A percentile compares a stretch with the other conserved stretches of the same genome.
Evolutionary conservation across 1,140 invertebrate species (phyloP).

Genomic region (Zaprionus inermis): DNA sequence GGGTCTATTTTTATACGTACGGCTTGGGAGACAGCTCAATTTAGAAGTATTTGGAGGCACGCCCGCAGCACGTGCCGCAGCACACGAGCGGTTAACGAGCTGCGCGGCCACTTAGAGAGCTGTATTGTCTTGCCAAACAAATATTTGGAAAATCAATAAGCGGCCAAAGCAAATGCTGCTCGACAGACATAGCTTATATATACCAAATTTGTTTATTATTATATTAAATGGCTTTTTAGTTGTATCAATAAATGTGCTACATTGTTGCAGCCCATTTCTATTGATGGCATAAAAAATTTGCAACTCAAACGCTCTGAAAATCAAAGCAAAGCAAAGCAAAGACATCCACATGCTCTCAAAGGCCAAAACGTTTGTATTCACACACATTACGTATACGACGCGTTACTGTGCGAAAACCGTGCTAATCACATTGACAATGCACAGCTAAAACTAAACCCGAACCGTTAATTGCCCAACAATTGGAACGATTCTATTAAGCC

Average conservation of each 20-base stretch:
- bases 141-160: constrained; percentile 70
- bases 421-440: constrained; percentile 53
- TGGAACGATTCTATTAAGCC: constrained; percentile 23
- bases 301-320: neutral
- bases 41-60: constrained; percentile 19
- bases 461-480: constrained; percentile 58
- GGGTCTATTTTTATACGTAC: constrained; percentile 21
- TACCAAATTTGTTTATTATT: neutral
- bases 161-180: constrained; percentile 25
- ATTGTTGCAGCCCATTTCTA: constrained; percentile 18
- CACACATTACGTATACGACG: constrained; percentile 44
- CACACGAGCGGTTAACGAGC: constrained; percentile 12
- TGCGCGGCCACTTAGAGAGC: neutral
- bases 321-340: neutral
- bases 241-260: constrained; percentile 41
- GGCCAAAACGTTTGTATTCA: constrained; percentile 26
- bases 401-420: constrained; percentile 54
- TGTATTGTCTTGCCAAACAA: constrained; percentile 32
- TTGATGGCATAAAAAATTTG: constrained; percentile 51
- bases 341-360: constrained; percentile 21
- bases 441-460: constrained; percentile 56
- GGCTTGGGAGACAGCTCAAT: constrained; percentile 36
- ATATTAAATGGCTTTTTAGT: constrained; percentile 47
- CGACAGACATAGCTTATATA: neutral
- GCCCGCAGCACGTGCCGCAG: constrained; percentile 45